These are phyloP conservation scores for Ornithorhynchus anatinus DNA, from an alignment of 2,113 vertebrate species.

Conservation along the genomic window DNA sequence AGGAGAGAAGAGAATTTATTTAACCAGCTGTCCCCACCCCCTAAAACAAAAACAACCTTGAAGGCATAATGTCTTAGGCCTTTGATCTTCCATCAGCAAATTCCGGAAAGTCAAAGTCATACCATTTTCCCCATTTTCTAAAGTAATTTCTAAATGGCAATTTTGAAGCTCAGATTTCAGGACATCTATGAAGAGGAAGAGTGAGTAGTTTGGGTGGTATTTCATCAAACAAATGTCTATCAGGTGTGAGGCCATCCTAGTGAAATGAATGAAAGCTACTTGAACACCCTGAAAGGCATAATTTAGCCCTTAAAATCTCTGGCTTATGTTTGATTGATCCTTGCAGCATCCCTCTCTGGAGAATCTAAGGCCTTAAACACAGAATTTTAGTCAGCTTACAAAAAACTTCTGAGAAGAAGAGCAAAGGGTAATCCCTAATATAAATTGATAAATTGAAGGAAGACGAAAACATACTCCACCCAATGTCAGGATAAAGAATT, in stretches of 20 bases:
- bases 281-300: not conserved
- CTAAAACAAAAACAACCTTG: too few relatives aligned
- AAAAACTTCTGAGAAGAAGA: slow-evolving; percentile 33
- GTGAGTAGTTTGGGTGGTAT: not conserved
- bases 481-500: slow-evolving; percentile 34
- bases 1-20: too few relatives aligned
- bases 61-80: too few relatives aligned
- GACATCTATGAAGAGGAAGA: too few relatives aligned
- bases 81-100: too few relatives aligned
- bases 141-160: too few relatives aligned
- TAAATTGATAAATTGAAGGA: slow-evolving; percentile 37
- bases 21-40: too few relatives aligned
- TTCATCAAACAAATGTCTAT: not conserved
- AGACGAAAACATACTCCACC: slow-evolving; percentile 24
- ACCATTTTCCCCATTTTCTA: too few relatives aligned
- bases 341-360: not conserved
- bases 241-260: too few relatives aligned
- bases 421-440: slow-evolving; percentile 25
- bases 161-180: too few relatives aligned
- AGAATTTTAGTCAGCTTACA: not conserved
- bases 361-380: not conserved
- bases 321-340: not conserved
- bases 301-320: not conserved
- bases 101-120: too few relatives aligned
- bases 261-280: not conserved